A percentile compares a stretch with the other conserved stretches of the same genome.
Conservation (phyloP, 1,140 invertebrate genomes). For the Zeugodacus cucurbitae region DNA sequence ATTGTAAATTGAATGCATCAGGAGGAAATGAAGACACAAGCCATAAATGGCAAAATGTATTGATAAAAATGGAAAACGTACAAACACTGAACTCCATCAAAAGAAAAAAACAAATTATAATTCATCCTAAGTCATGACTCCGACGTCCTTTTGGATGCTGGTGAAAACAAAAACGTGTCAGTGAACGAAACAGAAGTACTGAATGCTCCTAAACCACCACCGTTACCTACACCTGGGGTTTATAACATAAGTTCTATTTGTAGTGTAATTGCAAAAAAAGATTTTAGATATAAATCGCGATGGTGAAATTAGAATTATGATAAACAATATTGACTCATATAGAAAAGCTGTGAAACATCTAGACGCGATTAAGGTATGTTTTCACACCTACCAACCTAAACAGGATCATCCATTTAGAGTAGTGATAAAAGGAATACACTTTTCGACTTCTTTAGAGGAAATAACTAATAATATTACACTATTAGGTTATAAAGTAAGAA, state of each 20-base stretch:
- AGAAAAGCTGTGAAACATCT: neutral
- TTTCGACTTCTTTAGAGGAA: too few relatives aligned
- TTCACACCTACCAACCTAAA: too few relatives aligned
- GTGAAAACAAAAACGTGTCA: neutral
- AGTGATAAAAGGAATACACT: too few relatives aligned
- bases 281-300: too few relatives aligned
- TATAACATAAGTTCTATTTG: too few relatives aligned
- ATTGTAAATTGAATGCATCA: neutral
- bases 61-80: neutral
- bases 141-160: neutral
- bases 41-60: neutral
- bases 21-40: neutral
- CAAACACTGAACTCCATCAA: neutral
- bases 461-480: too few relatives aligned
- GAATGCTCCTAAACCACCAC: neutral
- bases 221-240: neutral
- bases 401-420: too few relatives aligned
- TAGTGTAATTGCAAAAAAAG: too few relatives aligned
- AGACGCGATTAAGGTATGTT: too few relatives aligned
- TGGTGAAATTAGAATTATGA: neutral
- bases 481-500: too few relatives aligned
- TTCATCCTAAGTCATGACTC: neutral
- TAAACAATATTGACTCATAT: neutral
- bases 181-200: neutral
- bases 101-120: neutral